Percentiles rank a stretch among this genome's conserved stretches.
Conservation (phyloP, 2,113 vertebrate genomes). For the Bufo bufo region DNA sequence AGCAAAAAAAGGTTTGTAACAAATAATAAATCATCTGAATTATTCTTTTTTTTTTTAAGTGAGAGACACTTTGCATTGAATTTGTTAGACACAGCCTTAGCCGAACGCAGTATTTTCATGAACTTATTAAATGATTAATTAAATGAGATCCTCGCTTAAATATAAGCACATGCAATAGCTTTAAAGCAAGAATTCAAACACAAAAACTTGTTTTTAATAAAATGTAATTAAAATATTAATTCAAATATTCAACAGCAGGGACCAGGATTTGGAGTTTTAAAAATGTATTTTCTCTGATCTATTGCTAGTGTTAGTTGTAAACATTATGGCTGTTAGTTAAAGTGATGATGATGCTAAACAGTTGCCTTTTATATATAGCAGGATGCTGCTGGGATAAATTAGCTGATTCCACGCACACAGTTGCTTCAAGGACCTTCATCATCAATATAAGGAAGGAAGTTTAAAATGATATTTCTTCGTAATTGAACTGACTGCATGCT, state of each 20-base stretch:
- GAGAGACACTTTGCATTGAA: not conserved
- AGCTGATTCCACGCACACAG: constrained; percentile 62
- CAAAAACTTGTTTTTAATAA: constrained; percentile 58
- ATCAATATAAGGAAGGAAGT: constrained; percentile 62
- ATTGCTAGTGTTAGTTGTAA: constrained; percentile 54
- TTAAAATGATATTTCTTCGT: constrained; percentile 62
- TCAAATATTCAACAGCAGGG: constrained; percentile 40
- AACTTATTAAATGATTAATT: not conserved
- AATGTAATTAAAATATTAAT: constrained; percentile 65
- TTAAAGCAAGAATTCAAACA: constrained; percentile 14
- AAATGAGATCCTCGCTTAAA: constrained; percentile 4
- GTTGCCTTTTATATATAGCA: constrained; percentile 55
- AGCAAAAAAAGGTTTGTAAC: no score
- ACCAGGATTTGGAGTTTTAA: constrained; percentile 54
- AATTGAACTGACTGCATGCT: constrained; percentile 60
- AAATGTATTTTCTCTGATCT: constrained; percentile 59
- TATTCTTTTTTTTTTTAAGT: not conserved
- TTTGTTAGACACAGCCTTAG: not conserved
- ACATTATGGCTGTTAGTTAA: constrained; percentile 62
- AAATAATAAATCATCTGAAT: no score
- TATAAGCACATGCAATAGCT: not conserved
- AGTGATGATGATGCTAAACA: constrained; percentile 62
- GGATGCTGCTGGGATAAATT: constrained; percentile 60
- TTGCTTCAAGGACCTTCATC: constrained; percentile 61
- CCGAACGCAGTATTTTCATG: not conserved